These are phyloP conservation scores for Gymnobelideus leadbeateri DNA, from an alignment of 2,113 vertebrate species.

Conservation along the genomic window DNA sequence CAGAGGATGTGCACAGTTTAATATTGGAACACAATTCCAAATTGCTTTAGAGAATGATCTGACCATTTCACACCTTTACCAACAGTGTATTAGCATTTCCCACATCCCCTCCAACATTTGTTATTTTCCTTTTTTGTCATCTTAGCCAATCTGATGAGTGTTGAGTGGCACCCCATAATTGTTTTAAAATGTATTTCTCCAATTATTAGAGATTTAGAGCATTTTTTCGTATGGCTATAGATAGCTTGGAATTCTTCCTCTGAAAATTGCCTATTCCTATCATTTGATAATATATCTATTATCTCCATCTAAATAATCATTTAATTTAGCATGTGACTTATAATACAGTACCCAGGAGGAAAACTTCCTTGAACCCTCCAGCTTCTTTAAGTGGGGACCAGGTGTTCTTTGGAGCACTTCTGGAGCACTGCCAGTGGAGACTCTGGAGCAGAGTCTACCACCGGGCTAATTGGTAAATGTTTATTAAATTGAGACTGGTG, in stretches of 20 bases:
- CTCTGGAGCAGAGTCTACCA: neutral
- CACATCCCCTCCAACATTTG: neutral
- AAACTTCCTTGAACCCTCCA: neutral
- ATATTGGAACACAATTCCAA: neutral
- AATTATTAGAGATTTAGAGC: neutral
- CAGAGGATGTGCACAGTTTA: neutral
- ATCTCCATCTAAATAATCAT: neutral
- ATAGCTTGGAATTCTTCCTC: neutral
- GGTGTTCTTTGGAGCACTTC: neutral
- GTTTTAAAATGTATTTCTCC: neutral
- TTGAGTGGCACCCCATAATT: neutral
- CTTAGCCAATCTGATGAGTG: neutral
- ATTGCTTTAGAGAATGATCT: neutral
- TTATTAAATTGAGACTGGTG: neutral
- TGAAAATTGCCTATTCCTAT: neutral
- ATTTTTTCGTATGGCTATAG: neutral
- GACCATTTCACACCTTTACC: neutral
- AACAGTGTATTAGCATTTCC: neutral
- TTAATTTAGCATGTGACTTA: neutral
- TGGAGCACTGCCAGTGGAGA: neutral
- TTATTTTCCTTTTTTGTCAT: neutral
- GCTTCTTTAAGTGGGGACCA: neutral
- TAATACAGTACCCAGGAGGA: neutral
- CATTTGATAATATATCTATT: neutral
- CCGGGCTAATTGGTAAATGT: neutral